These are phyloP conservation scores for Metopolophium dirhodum DNA, from an alignment of 1,140 invertebrate genomes.

Conservation along the genomic window DNA sequence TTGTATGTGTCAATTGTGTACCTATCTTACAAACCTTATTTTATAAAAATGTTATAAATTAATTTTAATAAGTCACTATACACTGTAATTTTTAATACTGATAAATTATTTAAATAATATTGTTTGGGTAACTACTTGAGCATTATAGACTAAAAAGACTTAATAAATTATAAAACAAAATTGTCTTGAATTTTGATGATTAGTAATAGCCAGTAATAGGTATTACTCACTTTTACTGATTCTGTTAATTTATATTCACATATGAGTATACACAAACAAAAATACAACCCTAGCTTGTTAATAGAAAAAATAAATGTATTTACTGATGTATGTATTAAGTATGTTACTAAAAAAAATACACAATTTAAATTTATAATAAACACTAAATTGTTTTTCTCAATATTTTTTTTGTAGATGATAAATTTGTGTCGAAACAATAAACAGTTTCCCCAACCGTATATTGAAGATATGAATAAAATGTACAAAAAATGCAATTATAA, in stretches of 20 bases:
- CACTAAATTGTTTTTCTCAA: background rate
- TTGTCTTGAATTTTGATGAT: background rate
- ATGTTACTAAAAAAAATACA: background rate
- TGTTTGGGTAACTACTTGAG: background rate
- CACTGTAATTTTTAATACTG: too few species aligned
- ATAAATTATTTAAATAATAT: too few species aligned
- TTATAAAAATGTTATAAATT: too few species aligned
- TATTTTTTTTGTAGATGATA: constrained; percentile 36
- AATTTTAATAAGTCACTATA: too few species aligned
- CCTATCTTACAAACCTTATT: too few species aligned
- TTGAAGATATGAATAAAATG: constrained; percentile 46
- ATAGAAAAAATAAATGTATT: background rate
- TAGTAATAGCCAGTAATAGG: background rate
- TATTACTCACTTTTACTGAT: background rate
- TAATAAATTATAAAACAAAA: background rate
- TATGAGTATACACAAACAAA: background rate
- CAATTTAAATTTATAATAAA: background rate
- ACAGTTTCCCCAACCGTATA: background rate
- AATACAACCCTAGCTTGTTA: background rate
- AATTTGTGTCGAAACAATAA: constrained; percentile 4
- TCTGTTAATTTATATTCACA: background rate
- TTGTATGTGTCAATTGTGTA: too few species aligned
- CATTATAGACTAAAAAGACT: too few species aligned
- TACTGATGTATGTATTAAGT: background rate
- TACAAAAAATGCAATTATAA: constrained; percentile 1